A percentile compares a stretch with the other conserved stretches of the same genome.
Evolutionary conservation across 2,797 vertebrate genomes (phyloP).

Genomic region (Tadarida brasiliensis): DNA sequence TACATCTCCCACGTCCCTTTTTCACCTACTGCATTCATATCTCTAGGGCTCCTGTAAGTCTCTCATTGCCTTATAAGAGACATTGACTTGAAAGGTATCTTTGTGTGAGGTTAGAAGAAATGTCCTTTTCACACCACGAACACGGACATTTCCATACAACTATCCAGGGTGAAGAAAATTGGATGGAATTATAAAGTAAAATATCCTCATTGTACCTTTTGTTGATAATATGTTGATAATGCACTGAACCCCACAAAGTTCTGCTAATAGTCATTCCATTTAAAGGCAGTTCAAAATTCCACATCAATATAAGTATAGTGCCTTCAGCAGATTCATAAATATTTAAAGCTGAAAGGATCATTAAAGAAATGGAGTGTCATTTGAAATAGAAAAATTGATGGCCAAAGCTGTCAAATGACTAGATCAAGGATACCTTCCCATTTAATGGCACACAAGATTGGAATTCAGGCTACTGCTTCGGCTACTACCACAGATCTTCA

Average conservation of each 20-base stretch:
- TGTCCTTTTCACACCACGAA: background rate
- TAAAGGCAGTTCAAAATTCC: slow-evolving; percentile 32
- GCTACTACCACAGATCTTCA: background rate
- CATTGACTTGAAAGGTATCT: background rate
- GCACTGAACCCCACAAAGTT: background rate
- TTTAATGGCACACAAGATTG: background rate
- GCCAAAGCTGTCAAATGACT: background rate
- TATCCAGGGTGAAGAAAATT: slow-evolving; percentile 26
- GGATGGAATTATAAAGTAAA: background rate
- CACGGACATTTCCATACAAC: background rate
- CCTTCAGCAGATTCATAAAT: background rate
- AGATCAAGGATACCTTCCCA: background rate
- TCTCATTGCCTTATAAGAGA: background rate
- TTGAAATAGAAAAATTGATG: background rate
- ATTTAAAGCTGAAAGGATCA: slow-evolving; percentile 3
- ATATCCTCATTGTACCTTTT: background rate
- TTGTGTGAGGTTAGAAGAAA: background rate
- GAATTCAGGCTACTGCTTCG: background rate
- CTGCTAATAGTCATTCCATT: background rate
- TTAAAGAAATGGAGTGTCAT: background rate
- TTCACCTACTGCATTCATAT: background rate
- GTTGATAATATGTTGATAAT: slow-evolving; percentile 12
- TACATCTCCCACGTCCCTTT: background rate
- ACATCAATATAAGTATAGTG: background rate
- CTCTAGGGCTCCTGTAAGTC: background rate